phyloP scores from a whole-genome alignment of 2,797 vertebrate species.

The Poeciliopsis gracilis region DNA sequence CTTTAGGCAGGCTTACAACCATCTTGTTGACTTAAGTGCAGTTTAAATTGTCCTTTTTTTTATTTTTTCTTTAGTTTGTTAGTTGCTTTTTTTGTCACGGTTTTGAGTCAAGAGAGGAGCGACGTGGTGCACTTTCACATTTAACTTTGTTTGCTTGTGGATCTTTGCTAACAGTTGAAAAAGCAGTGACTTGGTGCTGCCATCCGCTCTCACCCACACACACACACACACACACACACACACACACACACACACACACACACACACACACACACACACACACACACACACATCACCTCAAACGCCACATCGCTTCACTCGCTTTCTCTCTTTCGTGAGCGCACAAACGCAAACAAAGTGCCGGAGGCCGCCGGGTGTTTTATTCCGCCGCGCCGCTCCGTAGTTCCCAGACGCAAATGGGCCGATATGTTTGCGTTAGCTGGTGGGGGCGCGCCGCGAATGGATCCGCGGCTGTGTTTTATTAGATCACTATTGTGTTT shows the following conservation, averaged over 20 bases:
- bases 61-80: not conserved
- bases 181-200: constrained; percentile 19
- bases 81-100: not conserved
- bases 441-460: constrained; percentile 42
- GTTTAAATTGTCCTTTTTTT: constrained; percentile 54
- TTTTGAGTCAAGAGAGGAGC: constrained; percentile 34
- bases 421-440: constrained; percentile 59
- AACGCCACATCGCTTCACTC: constrained; percentile 13
- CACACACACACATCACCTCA: constrained; percentile 17
- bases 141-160: constrained; percentile 58
- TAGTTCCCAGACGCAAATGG: constrained; percentile 19
- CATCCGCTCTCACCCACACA: constrained; percentile 27
- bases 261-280: constrained; percentile 31
- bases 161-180: constrained; percentile 59
- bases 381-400: constrained; percentile 7
- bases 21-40: constrained; percentile 60
- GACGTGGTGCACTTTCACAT: constrained; percentile 49
- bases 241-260: constrained; percentile 31
- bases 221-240: constrained; percentile 17
- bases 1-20: constrained; percentile 35
- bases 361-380: constrained; percentile 31
- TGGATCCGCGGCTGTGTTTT: constrained; percentile 54
- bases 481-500: constrained; percentile 72
- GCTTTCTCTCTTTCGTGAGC: not conserved
- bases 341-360: constrained; percentile 39